Evolutionary conservation across 2,888 invertebrate genomes (phyloP).

Genomic region (Acrobasis suavella): DNA sequence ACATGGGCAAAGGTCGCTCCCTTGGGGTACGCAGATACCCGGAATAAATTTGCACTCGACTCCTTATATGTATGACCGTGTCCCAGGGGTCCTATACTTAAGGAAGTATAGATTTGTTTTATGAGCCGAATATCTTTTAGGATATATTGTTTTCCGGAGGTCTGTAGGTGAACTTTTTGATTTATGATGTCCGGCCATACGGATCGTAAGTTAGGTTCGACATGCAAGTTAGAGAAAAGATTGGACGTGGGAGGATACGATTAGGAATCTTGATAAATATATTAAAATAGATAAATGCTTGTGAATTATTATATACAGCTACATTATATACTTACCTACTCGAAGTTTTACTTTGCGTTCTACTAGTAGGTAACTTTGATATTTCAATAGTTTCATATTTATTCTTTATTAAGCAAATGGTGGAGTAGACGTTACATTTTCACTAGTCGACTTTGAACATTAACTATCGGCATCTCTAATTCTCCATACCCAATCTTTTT

Average conservation of each 20-base stretch:
- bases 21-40: slow-evolving; percentile 16
- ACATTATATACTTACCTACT: no score
- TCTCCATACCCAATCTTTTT: no score
- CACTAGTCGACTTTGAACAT: no score
- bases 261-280: no score
- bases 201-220: not conserved
- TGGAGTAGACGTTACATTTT: no score
- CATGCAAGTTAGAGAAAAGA: not conserved
- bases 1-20: slow-evolving; percentile 24
- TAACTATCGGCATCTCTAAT: no score
- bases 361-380: no score
- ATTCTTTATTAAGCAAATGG: no score
- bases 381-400: no score
- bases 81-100: slow-evolving; percentile 16
- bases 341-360: no score
- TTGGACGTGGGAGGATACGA: not conserved
- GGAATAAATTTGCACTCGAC: slow-evolving; percentile 20
- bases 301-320: no score
- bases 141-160: slow-evolving; percentile 15
- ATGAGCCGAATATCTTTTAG: slow-evolving; percentile 16
- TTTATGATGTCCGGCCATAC: slow-evolving; percentile 4
- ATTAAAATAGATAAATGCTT: no score
- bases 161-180: slow-evolving; percentile 5
- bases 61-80: slow-evolving; percentile 20
- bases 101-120: slow-evolving; percentile 20